These are phyloP conservation scores for Nannoperca obscura DNA, from an alignment of 2,797 vertebrate genomes.

Conservation along the genomic window DNA sequence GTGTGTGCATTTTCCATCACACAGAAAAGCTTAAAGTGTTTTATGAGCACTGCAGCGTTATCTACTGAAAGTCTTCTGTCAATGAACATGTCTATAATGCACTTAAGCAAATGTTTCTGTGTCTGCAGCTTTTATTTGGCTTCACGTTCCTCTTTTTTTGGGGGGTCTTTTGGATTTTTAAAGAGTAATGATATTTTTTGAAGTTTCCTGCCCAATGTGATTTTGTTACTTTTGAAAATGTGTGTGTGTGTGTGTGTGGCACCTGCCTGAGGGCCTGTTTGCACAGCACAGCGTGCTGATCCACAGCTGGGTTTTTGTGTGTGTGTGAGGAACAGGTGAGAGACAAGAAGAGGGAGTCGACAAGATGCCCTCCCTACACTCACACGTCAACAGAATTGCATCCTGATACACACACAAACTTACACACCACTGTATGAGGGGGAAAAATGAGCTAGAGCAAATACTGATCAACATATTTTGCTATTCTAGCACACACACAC, in stretches of 20 bases:
- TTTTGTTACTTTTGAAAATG: constrained; percentile 50
- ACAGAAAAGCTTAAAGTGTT: constrained; percentile 38
- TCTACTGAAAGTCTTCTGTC: constrained; percentile 18
- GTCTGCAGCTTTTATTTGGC: constrained; percentile 20
- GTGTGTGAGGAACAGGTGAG: constrained; percentile 74
- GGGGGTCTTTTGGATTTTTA: constrained; percentile 28
- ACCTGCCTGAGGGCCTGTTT: constrained; percentile 69
- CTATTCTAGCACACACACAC: constrained; percentile 35
- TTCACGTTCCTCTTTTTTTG: constrained; percentile 6
- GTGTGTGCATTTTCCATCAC: constrained; percentile 58
- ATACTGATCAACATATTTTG: constrained; percentile 47
- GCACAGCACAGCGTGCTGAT: constrained; percentile 59
- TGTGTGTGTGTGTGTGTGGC: constrained; percentile 43
- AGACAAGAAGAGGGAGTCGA: constrained; percentile 61
- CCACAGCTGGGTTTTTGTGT: constrained; percentile 58
- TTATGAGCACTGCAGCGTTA: constrained; percentile 19
- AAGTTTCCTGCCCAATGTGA: constrained; percentile 29
- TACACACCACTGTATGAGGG: constrained; percentile 2
- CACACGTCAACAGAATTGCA: constrained; percentile 34
- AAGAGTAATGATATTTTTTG: constrained; percentile 46
- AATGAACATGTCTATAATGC: constrained; percentile 16
- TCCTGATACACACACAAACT: constrained; percentile 26
- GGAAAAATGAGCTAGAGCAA: constrained; percentile 12
- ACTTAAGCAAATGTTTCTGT: not conserved
- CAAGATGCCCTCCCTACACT: constrained; percentile 52